A percentile compares a stretch with the other conserved stretches of the same genome.
Conservation (phyloP, 2,888 invertebrate species). For the Cantharis nigra region DNA sequence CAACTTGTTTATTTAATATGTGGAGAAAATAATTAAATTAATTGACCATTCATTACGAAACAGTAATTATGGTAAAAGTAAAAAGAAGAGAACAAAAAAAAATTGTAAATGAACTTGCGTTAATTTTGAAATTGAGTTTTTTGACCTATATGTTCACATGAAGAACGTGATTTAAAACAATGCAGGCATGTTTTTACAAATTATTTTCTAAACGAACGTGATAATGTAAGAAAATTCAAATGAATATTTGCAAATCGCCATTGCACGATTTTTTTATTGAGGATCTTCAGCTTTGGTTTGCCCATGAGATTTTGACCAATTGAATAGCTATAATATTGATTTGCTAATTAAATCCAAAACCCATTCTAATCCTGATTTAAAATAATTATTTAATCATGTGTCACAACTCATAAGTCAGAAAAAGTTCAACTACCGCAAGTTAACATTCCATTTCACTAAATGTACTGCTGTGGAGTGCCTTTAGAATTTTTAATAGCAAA, state of each 20-base stretch:
- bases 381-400: neutral
- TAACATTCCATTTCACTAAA: slow-evolving; percentile 18
- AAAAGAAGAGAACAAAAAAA: neutral
- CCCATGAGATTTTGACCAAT: neutral
- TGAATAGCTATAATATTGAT: neutral
- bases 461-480: neutral
- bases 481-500: neutral
- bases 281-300: neutral
- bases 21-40: neutral
- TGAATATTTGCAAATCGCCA: neutral
- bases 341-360: neutral
- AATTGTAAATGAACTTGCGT: neutral
- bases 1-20: neutral
- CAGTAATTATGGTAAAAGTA: neutral
- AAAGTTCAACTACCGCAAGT: slow-evolving; percentile 10
- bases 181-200: neutral
- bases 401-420: neutral
- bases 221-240: neutral
- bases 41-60: neutral
- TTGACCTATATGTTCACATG: slow-evolving; percentile 6
- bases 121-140: slow-evolving; percentile 6
- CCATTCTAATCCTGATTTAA: neutral
- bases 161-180: slow-evolving; percentile 17
- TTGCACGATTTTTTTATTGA: neutral
- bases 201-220: neutral